A percentile compares a stretch with the other conserved stretches of the same genome.
Evolutionary conservation across 2,113 vertebrate species (phyloP).

Genomic region (Lanius ludovicianus): DNA sequence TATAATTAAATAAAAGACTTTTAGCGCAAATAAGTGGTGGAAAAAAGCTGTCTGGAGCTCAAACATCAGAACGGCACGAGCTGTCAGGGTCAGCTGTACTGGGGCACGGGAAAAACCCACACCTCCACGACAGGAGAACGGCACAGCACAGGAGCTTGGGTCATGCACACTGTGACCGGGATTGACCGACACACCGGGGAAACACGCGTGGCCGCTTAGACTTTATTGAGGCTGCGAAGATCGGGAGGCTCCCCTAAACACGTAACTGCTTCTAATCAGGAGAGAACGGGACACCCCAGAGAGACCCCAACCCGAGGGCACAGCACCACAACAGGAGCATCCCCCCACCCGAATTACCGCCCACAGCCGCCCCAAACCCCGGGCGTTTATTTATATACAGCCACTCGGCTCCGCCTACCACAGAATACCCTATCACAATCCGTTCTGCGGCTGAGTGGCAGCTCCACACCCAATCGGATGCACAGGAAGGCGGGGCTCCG

Average conservation of each 20-base stretch:
- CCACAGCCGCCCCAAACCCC: fast-evolving
- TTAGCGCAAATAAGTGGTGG: fast-evolving
- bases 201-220: fast-evolving
- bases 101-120: not conserved
- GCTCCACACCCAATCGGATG: fast-evolving
- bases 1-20: fast-evolving
- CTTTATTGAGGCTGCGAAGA: fast-evolving
- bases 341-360: fast-evolving
- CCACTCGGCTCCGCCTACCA: fast-evolving
- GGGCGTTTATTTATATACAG: fast-evolving
- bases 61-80: fast-evolving
- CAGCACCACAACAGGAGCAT: fast-evolving
- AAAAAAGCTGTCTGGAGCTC: not conserved
- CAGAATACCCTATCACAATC: fast-evolving
- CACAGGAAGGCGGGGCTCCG: fast-evolving
- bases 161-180: fast-evolving
- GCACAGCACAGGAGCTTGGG: fast-evolving
- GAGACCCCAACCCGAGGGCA: fast-evolving
- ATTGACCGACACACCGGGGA: fast-evolving
- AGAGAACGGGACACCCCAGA: fast-evolving
- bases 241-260: fast-evolving
- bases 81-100: not conserved
- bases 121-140: not conserved
- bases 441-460: fast-evolving
- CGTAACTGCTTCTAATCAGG: fast-evolving